Evolutionary conservation across 2,888 invertebrate genomes (phyloP).

Genomic region (Stenurella melanura): DNA sequence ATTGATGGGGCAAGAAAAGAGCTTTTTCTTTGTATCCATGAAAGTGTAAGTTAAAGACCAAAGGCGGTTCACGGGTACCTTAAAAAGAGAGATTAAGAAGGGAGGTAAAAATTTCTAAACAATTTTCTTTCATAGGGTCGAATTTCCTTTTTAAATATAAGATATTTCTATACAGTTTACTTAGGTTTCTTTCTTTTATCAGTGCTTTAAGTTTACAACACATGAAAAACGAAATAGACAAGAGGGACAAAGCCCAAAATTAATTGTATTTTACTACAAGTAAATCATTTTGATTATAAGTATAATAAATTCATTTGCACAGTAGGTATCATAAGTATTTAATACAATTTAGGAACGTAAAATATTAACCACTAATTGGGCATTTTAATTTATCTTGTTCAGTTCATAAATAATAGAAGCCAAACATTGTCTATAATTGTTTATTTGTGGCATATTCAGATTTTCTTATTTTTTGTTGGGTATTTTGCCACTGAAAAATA

Average conservation of each 20-base stretch:
- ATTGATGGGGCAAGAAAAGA: slow-evolving; percentile 49
- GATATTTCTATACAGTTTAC: background rate
- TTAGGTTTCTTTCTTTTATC: background rate
- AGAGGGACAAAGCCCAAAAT: background rate
- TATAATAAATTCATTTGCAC: too few species aligned
- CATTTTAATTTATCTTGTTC: too few species aligned
- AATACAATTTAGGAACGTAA: too few species aligned
- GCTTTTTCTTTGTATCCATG: slow-evolving; percentile 52
- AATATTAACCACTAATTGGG: too few species aligned
- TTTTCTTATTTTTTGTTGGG: too few species aligned
- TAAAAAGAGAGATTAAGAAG: slow-evolving; percentile 3
- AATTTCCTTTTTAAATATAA: background rate
- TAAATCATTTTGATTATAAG: too few species aligned
- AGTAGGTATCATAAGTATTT: too few species aligned
- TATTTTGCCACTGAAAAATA: too few species aligned
- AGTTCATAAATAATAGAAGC: too few species aligned
- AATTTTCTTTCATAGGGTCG: background rate
- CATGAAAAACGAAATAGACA: background rate
- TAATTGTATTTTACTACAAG: too few species aligned
- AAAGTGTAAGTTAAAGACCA: slow-evolving; percentile 7
- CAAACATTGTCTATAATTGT: too few species aligned
- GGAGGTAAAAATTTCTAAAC: background rate
- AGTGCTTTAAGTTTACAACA: background rate
- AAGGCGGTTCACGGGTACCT: slow-evolving; percentile 7
- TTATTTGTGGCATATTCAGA: too few species aligned